Base-by-base conservation (phyloP, 2,113 vertebrate species). In the Cottus gobio region DNA sequence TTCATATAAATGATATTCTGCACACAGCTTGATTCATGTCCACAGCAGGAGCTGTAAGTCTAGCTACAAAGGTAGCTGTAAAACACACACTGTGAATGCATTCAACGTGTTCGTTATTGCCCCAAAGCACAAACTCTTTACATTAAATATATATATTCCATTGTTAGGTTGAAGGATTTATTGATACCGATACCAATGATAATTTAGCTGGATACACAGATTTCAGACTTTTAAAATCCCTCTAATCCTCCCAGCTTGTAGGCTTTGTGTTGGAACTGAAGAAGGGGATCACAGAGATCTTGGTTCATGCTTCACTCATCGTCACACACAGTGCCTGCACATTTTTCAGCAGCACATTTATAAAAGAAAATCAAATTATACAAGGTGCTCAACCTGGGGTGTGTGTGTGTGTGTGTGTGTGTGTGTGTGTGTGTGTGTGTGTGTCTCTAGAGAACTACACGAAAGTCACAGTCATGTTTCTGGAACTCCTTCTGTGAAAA, bases 241-340 rank as follows among this genome's bases (percentile, higher is more conserved):
- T 24, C n/a, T 22, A 69, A 67, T 65, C 20, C 31, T 54, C 16
- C n/a, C 54, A 18, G 63, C n/a, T 30, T 56, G 57, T 15, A 34
- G 56, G 36, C 31, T 80, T 36, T 74, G 24, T 56, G 68, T n/a
- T 56, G 58, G 44, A 61, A 37, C 30, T 79, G 37, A 62, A 58
- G 42, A 36, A 31, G 30, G 24, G 68, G 73, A 81, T 83, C 69
- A 61, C 48, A 75, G 61, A 68, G 80, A 72, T 81, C 56, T 75
- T 6, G 16, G 57, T 73, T 73, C 60, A 79, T 60, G 80, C 75
- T 82, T 77, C 36, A 66, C 78, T 84, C 62, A 60, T 44, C 3
- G 9, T 79, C 79, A 58, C 9, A 4, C 74, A 63, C 71, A 24
- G 44, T 39, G 70, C 28, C 62, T 64, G 44, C 65, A 63, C 26